These are phyloP conservation scores for Malacoctenus gilli DNA, from an alignment of 2,797 vertebrate genomes.

Conservation along the genomic window DNA sequence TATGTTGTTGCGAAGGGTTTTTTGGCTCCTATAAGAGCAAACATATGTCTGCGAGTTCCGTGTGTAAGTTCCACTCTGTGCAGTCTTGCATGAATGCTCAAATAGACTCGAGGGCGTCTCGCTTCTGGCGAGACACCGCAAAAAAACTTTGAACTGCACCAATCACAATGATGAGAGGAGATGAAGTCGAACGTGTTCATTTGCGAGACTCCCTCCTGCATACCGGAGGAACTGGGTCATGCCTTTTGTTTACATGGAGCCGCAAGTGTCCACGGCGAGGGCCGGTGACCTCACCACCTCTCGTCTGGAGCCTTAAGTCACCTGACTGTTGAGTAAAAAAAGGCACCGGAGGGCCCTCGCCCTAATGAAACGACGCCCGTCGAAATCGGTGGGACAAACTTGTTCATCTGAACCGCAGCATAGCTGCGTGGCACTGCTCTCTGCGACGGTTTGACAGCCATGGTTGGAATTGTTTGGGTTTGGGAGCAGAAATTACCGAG, in stretches of 20 bases:
- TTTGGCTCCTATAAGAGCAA: constrained; percentile 55
- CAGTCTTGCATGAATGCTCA: constrained; percentile 35
- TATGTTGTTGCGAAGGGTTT: constrained; percentile 56
- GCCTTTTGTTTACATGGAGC: constrained; percentile 13
- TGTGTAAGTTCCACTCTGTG: constrained; percentile 32
- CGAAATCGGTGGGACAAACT: too few relatives aligned
- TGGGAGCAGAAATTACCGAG: neutral
- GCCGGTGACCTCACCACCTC: constrained; percentile 1
- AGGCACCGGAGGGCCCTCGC: too few relatives aligned
- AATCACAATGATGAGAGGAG: constrained; percentile 59
- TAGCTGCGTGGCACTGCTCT: neutral
- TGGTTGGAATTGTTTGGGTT: neutral
- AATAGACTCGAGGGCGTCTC: constrained; percentile 46
- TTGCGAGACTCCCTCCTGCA: constrained; percentile 19
- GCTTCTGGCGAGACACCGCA: constrained; percentile 50
- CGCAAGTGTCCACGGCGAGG: constrained; percentile 5
- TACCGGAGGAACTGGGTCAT: neutral
- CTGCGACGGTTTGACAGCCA: neutral
- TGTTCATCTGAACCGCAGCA: neutral
- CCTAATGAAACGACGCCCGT: too few relatives aligned
- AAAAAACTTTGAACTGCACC: constrained; percentile 53
- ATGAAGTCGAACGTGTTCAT: constrained; percentile 47
- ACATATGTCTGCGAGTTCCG: constrained; percentile 56
- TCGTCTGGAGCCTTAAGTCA: neutral
- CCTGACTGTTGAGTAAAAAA: too few relatives aligned